These are phyloP conservation scores for Pristionchus exspectatus DNA, from an alignment of 2,888 invertebrate genomes.

Conservation along the genomic window DNA sequence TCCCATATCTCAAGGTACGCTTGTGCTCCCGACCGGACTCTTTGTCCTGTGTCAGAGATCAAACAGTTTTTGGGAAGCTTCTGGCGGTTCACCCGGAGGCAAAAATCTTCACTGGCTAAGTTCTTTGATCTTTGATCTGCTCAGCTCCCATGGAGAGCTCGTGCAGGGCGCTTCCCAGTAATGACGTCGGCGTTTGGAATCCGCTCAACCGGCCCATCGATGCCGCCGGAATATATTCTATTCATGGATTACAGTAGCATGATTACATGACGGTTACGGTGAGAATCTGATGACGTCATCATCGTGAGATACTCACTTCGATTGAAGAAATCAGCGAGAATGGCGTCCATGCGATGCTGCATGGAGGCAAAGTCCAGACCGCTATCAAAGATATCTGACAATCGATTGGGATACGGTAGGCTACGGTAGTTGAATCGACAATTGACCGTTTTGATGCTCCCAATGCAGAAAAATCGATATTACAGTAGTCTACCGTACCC, in stretches of 20 bases:
- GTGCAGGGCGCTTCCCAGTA: conserved; percentile 65
- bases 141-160: conserved; percentile 66
- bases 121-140: background rate
- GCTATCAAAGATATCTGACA: conserved; percentile 5
- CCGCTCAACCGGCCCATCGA: conserved; percentile 59
- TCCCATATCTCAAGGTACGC: too few relatives aligned
- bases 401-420: background rate
- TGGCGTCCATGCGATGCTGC: conserved; percentile 24
- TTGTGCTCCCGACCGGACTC: background rate
- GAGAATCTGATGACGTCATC: too few relatives aligned
- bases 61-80: too few relatives aligned
- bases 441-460: background rate
- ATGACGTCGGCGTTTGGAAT: conserved; percentile 70
- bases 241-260: background rate
- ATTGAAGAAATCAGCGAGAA: conserved; percentile 12
- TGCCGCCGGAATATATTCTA: background rate
- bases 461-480: background rate
- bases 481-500: background rate
- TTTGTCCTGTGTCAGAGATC: conserved; percentile 21
- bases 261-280: background rate
- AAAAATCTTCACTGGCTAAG: background rate
- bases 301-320: background rate
- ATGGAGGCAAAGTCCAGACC: conserved; percentile 40
- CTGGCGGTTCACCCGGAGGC: too few relatives aligned
- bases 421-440: background rate